Evolutionary conservation across 2,113 vertebrate species (phyloP).

Genomic region (Clarias batrachus): DNA sequence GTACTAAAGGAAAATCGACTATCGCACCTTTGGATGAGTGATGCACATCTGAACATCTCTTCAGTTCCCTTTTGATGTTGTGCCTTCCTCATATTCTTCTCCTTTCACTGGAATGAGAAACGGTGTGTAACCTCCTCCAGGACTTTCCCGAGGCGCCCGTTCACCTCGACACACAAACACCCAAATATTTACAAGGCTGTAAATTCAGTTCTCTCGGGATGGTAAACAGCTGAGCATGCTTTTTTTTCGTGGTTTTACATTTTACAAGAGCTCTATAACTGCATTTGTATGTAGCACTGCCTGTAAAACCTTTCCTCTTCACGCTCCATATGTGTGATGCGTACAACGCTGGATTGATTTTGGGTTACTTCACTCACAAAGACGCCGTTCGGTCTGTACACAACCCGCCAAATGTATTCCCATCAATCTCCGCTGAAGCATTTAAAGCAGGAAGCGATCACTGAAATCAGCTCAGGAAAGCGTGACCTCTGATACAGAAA

Average conservation of each 20-base stretch:
- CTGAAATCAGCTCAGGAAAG: conserved; percentile 9
- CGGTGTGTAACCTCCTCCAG: not conserved
- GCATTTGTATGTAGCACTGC: not conserved
- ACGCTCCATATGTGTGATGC: not conserved
- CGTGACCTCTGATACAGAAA: not conserved
- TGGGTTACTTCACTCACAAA: not conserved
- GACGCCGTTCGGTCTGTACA: not conserved
- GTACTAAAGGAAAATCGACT: not conserved
- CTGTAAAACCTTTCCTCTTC: conserved; percentile 13
- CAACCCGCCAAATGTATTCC: not conserved
- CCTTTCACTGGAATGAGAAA: not conserved
- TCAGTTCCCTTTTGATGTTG: not conserved
- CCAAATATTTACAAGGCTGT: conserved; percentile 34
- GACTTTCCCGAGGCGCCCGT: conserved; percentile 19
- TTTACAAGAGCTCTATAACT: not conserved
- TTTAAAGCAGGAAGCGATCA: not conserved
- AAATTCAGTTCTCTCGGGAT: conserved; percentile 7
- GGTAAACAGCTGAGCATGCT: not conserved
- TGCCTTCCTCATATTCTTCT: not conserved
- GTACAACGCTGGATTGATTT: not conserved
- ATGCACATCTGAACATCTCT: not conserved
- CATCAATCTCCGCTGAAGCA: not conserved
- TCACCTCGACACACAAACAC: conserved; percentile 9
- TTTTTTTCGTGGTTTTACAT: not conserved
- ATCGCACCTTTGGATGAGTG: not conserved